Conservation (phyloP, 2,113 vertebrate genomes). For the Notiomystis cincta region DNA sequence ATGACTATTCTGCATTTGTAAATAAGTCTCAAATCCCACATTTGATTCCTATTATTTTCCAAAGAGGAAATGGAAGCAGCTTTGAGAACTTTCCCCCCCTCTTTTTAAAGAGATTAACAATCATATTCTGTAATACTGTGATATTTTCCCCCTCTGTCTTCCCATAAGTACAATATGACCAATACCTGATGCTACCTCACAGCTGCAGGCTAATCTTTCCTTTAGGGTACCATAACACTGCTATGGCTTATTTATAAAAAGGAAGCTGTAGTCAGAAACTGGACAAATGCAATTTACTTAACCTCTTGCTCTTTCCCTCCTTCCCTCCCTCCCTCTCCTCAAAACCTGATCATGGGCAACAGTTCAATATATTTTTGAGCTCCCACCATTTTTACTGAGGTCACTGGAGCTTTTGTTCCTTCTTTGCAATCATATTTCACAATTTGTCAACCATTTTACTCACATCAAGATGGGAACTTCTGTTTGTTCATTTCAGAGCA, state of each 20-base stretch:
- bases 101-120: background rate
- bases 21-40: background rate
- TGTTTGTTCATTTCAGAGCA: background rate
- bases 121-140: background rate
- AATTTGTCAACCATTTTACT: background rate
- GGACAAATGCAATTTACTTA: background rate
- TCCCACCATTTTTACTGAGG: background rate
- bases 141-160: background rate
- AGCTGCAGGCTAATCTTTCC: background rate
- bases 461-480: background rate
- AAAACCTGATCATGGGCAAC: background rate
- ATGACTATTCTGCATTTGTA: background rate
- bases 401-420: background rate
- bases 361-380: background rate
- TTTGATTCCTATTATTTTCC: background rate
- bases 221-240: background rate
- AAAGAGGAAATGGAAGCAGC: background rate
- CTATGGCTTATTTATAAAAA: background rate
- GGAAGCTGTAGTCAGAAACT: background rate
- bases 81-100: background rate
- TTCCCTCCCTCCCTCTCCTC: background rate
- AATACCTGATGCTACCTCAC: background rate
- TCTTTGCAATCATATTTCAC: background rate
- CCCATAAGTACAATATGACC: background rate
- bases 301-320: background rate